These are phyloP conservation scores for Sinocyclocheilus grahami DNA, from an alignment of 2,113 vertebrate species.

Conservation along the genomic window DNA sequence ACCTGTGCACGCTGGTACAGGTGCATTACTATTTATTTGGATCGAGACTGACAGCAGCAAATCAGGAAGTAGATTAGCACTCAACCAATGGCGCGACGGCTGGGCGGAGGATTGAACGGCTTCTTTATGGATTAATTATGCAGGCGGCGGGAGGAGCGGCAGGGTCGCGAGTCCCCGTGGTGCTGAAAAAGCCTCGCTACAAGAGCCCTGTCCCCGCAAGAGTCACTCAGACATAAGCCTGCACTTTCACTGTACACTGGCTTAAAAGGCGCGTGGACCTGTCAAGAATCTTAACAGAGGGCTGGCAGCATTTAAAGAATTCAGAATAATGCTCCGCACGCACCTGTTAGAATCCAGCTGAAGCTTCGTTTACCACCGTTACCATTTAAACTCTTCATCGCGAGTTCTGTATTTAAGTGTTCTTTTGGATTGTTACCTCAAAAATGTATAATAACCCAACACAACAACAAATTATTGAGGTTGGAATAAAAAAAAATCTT, in stretches of 20 bases:
- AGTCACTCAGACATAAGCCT: conserved; percentile 29
- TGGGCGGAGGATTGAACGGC: conserved; percentile 71
- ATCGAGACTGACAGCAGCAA: conserved; percentile 60
- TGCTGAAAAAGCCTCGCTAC: conserved; percentile 67
- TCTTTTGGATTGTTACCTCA: neutral
- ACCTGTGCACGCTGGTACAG: conserved; percentile 53
- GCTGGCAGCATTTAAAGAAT: conserved; percentile 6
- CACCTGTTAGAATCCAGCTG: conserved; percentile 10
- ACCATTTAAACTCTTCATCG: neutral
- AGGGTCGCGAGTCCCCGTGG: conserved; percentile 69
- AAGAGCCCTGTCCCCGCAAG: conserved; percentile 17
- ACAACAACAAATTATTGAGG: neutral
- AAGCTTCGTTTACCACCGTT: neutral
- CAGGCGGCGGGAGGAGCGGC: conserved; percentile 52
- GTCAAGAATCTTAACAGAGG: conserved; percentile 35
- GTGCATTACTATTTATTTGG: conserved; percentile 65
- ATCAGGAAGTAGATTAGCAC: conserved; percentile 69
- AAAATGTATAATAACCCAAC: neutral
- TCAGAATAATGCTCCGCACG: conserved; percentile 7
- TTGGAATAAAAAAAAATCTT: neutral
- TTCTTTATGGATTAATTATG: conserved; percentile 64
- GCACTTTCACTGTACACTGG: conserved; percentile 24
- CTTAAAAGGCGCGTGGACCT: conserved; percentile 24
- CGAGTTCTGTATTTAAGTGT: neutral
- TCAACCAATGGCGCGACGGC: conserved; percentile 73